phyloP scores from a whole-genome alignment of 64 coral and sea anemone genomes.

The Montipora cactus region DNA sequence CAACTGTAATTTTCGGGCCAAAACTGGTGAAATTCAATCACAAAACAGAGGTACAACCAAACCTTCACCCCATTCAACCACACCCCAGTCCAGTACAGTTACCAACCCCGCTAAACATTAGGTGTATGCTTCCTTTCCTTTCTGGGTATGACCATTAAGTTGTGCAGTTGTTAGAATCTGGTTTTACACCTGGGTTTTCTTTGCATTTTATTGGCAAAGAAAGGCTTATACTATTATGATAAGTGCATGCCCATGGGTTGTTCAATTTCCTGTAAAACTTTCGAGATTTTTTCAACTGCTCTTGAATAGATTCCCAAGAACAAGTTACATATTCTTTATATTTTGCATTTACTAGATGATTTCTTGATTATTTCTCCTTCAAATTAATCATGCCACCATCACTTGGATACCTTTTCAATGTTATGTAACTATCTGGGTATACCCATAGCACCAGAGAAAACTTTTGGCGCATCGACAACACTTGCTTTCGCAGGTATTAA shows the following conservation, averaged over 20 bases:
- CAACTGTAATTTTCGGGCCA: conserved; percentile 46
- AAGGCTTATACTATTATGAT: conserved; percentile 17
- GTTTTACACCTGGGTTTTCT: not conserved
- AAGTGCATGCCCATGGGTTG: conserved; percentile 43
- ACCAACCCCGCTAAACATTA: conserved; percentile 27
- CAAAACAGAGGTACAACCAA: conserved; percentile 6
- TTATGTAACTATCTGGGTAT: too few relatives aligned
- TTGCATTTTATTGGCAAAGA: not conserved
- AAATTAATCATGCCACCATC: too few relatives aligned
- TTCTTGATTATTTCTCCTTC: too few relatives aligned
- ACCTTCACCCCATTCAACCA: not conserved
- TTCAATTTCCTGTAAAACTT: conserved; percentile 36
- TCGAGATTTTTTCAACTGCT: conserved; percentile 12
- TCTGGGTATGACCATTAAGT: conserved; percentile 33
- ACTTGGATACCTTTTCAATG: too few relatives aligned
- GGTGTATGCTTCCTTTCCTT: not conserved
- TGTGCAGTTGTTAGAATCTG: conserved; percentile 41
- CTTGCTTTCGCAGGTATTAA: too few relatives aligned
- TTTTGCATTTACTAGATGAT: too few relatives aligned
- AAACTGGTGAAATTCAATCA: conserved; percentile 9
- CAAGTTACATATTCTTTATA: too few relatives aligned
- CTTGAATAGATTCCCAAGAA: conserved; percentile 25
- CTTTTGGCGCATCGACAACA: too few relatives aligned
- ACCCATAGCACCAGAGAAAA: too few relatives aligned
- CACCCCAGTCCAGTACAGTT: conserved; percentile 2